Conservation (phyloP, 2,113 vertebrate species). For the Ictalurus furcatus region DNA sequence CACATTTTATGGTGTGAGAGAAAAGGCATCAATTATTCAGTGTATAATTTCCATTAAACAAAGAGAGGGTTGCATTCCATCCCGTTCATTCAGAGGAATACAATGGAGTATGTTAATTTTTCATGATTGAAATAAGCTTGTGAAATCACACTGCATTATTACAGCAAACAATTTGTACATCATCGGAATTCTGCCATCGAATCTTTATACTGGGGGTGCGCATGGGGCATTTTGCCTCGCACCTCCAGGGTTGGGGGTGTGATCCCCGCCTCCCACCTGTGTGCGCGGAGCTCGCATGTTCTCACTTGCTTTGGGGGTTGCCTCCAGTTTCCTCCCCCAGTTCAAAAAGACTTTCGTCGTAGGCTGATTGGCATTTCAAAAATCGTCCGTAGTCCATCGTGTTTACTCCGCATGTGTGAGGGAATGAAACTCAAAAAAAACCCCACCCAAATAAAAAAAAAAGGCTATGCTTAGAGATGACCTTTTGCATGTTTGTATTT, state of each 20-base stretch:
- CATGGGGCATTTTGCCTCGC: too few relatives aligned
- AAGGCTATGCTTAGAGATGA: not conserved
- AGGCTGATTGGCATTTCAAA: too few relatives aligned
- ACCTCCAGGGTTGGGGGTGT: too few relatives aligned
- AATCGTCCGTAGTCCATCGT: too few relatives aligned
- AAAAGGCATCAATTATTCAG: slow-evolving; percentile 42
- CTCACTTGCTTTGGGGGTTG: too few relatives aligned
- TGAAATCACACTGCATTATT: not conserved
- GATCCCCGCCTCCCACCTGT: too few relatives aligned
- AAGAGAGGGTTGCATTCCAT: not conserved
- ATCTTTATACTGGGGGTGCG: not conserved
- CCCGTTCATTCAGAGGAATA: not conserved
- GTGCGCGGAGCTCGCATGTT: too few relatives aligned
- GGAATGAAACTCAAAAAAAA: not conserved
- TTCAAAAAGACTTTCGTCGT: too few relatives aligned
- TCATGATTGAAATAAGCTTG: not conserved
- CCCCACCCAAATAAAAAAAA: not conserved
- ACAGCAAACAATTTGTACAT: not conserved
- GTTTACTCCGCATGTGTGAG: not conserved
- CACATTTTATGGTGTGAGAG: slow-evolving; percentile 7
- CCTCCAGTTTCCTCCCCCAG: too few relatives aligned
- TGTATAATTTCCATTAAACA: slow-evolving; percentile 23
- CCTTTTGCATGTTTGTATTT: not conserved
- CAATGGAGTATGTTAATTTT: not conserved
- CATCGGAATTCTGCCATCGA: not conserved